A percentile compares a stretch with the other conserved stretches of the same genome.
Conservation (phyloP, 2,888 invertebrate genomes). For the Zaprionus bogoriensis region DNA sequence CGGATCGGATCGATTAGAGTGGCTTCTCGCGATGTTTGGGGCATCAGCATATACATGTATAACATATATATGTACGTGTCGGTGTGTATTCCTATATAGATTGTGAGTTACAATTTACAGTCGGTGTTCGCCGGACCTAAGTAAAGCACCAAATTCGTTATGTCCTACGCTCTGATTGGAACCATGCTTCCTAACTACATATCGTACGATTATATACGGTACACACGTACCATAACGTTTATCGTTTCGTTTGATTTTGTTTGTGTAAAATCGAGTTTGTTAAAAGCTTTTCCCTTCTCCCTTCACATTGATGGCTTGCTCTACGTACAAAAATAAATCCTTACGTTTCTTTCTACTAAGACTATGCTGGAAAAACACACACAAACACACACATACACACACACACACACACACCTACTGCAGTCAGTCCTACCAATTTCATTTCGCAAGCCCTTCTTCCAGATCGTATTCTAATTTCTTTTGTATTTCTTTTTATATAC, state of each 20-base stretch:
- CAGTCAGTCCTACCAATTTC: conserved; percentile 36
- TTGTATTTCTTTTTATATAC: conserved; percentile 28
- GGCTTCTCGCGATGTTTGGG: not conserved
- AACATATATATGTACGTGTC: no score
- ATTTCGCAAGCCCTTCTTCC: not conserved
- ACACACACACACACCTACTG: conserved; percentile 2
- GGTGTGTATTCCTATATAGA: not conserved
- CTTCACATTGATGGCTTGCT: conserved; percentile 41
- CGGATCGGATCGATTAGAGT: no score
- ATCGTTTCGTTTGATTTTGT: not conserved
- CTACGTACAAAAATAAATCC: conserved; percentile 50
- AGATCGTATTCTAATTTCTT: conserved; percentile 5
- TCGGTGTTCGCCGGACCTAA: conserved; percentile 11
- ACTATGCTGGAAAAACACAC: conserved; percentile 40
- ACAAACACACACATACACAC: conserved; percentile 2
- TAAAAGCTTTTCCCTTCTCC: conserved; percentile 35
- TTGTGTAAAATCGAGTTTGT: conserved; percentile 36
- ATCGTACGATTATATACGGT: not conserved
- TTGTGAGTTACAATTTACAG: not conserved
- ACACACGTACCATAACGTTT: conserved; percentile 5
- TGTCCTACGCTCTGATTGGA: conserved; percentile 22
- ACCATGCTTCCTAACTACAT: conserved; percentile 34
- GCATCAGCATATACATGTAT: not conserved
- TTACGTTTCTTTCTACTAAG: conserved; percentile 24
- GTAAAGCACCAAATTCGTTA: conserved; percentile 47